A percentile compares a stretch with the other conserved stretches of the same genome.
These are phyloP conservation scores for Bradypodion ventrale DNA, from an alignment of 2,797 vertebrate species.

Conservation along the genomic window DNA sequence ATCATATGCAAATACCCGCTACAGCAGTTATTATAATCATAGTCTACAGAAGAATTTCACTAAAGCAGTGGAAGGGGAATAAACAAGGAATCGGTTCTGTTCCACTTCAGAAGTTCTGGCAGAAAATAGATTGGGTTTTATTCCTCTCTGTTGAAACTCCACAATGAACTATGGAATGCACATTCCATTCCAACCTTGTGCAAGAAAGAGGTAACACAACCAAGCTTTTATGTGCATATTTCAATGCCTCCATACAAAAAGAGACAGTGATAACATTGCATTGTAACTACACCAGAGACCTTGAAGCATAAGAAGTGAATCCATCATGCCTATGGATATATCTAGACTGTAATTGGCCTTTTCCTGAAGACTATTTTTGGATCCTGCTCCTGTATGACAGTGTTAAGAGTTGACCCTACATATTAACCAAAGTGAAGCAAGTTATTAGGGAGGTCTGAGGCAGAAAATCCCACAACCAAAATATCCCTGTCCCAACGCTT, in stretches of 20 bases:
- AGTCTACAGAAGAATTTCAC: not conserved
- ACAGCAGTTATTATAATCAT: not conserved
- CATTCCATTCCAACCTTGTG: not conserved
- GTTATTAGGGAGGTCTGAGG: not conserved
- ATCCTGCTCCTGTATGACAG: not conserved
- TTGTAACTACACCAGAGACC: not conserved
- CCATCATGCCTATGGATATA: not conserved
- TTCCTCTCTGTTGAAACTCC: not conserved
- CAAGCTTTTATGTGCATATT: not conserved
- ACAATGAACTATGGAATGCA: not conserved
- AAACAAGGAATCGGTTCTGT: not conserved
- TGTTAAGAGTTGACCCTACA: not conserved
- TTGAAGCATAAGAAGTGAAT: not conserved
- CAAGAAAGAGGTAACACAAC: not conserved
- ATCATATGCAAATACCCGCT: not conserved
- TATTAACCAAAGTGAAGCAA: not conserved
- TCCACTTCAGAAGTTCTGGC: not conserved
- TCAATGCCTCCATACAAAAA: not conserved
- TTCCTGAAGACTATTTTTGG: not conserved
- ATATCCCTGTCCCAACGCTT: not conserved
- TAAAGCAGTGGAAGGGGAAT: not conserved
- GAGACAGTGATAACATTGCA: not conserved
- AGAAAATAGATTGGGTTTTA: not conserved
- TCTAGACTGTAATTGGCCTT: not conserved
- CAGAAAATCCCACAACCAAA: not conserved